These are phyloP conservation scores for Mya arenaria DNA, from an alignment of 1,140 invertebrate species.

Conservation along the genomic window DNA sequence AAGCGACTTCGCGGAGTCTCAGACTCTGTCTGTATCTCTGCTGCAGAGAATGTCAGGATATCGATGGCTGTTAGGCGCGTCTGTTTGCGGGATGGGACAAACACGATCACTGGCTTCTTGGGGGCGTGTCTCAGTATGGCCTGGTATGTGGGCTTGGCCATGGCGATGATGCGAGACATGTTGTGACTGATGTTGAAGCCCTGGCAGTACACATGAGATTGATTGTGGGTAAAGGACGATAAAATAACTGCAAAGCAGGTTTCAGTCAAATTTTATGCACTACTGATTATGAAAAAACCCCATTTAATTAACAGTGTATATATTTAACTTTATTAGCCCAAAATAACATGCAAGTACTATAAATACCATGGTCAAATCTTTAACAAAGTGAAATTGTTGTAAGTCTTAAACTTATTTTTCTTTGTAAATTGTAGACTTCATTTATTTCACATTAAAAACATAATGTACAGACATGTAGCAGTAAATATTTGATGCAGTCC, in stretches of 20 bases:
- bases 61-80: conserved; percentile 97
- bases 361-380: background rate
- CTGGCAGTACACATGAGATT: conserved; percentile 78
- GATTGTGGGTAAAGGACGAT: too few species aligned
- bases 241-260: too few species aligned
- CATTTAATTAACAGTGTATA: too few species aligned
- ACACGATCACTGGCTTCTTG: conserved; percentile 96
- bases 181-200: conserved; percentile 99
- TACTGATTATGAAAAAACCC: too few species aligned
- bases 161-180: conserved; percentile 95
- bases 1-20: conserved; percentile 85
- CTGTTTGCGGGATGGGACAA: conserved; percentile 97
- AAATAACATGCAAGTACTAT: background rate
- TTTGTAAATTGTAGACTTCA: background rate
- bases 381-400: background rate
- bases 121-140: conserved; percentile 94
- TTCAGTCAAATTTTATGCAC: too few species aligned
- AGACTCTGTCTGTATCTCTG: conserved; percentile 89
- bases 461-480: background rate
- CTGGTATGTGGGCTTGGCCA: conserved; percentile 99
- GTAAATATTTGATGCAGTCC: background rate
- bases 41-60: conserved; percentile 94
- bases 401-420: background rate
- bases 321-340: too few species aligned
- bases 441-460: background rate